A percentile compares a stretch with the other conserved stretches of the same genome.
Evolutionary conservation across 1,140 invertebrate species (phyloP).

Genomic region (Papilio helenus): DNA sequence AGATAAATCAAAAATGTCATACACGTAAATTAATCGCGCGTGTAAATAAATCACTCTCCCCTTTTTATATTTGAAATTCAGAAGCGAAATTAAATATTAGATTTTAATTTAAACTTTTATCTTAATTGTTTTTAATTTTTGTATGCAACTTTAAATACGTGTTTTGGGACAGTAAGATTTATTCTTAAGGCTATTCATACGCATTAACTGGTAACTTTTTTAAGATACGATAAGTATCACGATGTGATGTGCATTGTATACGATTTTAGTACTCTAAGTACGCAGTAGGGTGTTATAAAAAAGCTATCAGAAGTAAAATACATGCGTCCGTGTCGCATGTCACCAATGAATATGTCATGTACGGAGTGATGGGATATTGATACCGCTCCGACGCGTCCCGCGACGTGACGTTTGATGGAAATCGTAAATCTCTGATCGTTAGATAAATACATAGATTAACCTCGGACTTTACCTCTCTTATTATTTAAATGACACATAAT

Average conservation of each 20-base stretch:
- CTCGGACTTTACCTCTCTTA: constrained; percentile 3
- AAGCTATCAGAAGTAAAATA: constrained; percentile 47
- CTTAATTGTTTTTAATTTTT: neutral
- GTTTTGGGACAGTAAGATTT: neutral
- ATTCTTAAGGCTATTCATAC: too few relatives aligned
- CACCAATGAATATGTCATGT: constrained; percentile 63
- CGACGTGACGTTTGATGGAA: constrained; percentile 56
- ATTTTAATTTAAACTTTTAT: neutral
- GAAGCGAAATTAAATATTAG: neutral
- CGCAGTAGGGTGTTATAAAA: constrained; percentile 46
- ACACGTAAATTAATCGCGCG: constrained; percentile 69
- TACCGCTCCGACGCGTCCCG: constrained; percentile 55
- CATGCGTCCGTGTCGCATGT: constrained; percentile 47
- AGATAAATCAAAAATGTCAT: constrained; percentile 64
- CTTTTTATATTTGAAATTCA: constrained; percentile 32
- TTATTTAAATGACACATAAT: neutral
- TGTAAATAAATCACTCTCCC: constrained; percentile 56
- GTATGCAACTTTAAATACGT: neutral
- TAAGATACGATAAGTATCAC: neutral
- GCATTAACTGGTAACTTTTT: too few relatives aligned
- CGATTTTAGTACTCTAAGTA: neutral
- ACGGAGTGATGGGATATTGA: constrained; percentile 53
- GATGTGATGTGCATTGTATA: neutral
- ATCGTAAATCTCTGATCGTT: constrained; percentile 54
- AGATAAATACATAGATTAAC: constrained; percentile 21